These are phyloP conservation scores for Macroglossus sobrinus DNA, from an alignment of 2,113 vertebrate species.

Conservation along the genomic window DNA sequence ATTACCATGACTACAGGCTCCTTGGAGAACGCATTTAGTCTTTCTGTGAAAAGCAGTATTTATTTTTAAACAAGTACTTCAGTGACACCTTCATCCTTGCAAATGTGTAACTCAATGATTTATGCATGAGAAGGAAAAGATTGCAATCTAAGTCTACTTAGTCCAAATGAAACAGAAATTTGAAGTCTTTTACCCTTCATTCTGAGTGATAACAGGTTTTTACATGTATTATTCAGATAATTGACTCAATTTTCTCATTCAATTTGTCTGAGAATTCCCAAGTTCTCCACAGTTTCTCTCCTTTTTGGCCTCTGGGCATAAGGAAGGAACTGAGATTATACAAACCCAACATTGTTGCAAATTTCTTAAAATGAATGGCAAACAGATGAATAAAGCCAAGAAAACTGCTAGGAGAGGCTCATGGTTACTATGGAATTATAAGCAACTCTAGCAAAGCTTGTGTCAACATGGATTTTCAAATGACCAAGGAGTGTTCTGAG, in stretches of 20 bases:
- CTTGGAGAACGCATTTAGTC: slow-evolving; percentile 56
- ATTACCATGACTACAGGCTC: slow-evolving; percentile 60
- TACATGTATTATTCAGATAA: slow-evolving; percentile 58
- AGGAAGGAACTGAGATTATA: slow-evolving; percentile 37
- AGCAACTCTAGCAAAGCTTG: slow-evolving; percentile 51
- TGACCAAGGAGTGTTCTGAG: slow-evolving; percentile 48
- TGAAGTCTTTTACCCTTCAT: slow-evolving; percentile 50
- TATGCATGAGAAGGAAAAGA: slow-evolving; percentile 44
- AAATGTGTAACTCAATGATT: slow-evolving; percentile 43
- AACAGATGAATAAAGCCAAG: slow-evolving; percentile 50
- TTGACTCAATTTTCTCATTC: slow-evolving; percentile 59
- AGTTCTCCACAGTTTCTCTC: slow-evolving; percentile 6
- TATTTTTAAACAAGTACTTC: slow-evolving; percentile 68
- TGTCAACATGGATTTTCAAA: slow-evolving; percentile 67
- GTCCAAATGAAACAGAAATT: slow-evolving; percentile 60
- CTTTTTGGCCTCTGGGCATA: slow-evolving; percentile 14
- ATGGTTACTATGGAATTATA: slow-evolving; percentile 66
- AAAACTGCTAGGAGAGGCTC: slow-evolving; percentile 49
- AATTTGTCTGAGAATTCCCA: neutral
- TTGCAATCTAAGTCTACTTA: neutral
- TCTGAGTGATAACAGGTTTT: slow-evolving; percentile 51
- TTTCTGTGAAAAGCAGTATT: slow-evolving; percentile 57
- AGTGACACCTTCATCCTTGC: slow-evolving; percentile 49
- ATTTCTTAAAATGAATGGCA: slow-evolving; percentile 50
- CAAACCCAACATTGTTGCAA: neutral